Conservation (phyloP, 2,113 vertebrate genomes). For the Pangasianodon hypophthalmus region DNA sequence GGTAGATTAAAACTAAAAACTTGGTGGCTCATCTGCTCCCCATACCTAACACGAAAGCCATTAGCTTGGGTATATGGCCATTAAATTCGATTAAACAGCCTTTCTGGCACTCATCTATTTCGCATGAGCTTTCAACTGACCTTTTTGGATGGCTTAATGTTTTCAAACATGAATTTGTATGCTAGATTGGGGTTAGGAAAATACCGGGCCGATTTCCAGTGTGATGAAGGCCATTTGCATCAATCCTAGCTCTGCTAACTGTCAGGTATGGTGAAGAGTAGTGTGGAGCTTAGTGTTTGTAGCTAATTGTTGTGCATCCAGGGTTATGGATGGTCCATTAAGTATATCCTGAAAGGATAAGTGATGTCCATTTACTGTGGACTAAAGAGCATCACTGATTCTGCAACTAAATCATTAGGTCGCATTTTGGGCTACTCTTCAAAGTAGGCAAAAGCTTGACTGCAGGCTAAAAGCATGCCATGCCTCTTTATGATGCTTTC, state of each 20-base stretch:
- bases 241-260: slow-evolving; percentile 16
- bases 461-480: not conserved
- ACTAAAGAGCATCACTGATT: slow-evolving; percentile 34
- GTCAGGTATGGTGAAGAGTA: slow-evolving; percentile 18
- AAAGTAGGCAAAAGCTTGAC: slow-evolving; percentile 25
- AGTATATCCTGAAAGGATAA: slow-evolving; percentile 26
- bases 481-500: not conserved
- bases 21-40: slow-evolving; percentile 11
- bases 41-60: slow-evolving; percentile 24
- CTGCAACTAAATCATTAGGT: slow-evolving; percentile 34
- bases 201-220: slow-evolving; percentile 25
- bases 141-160: slow-evolving; percentile 48
- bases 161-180: slow-evolving; percentile 51
- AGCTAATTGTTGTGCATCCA: slow-evolving; percentile 40
- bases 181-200: slow-evolving; percentile 39
- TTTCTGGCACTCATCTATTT: slow-evolving; percentile 48
- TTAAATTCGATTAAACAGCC: slow-evolving; percentile 46
- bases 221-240: slow-evolving; percentile 33
- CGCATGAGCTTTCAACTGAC: slow-evolving; percentile 43
- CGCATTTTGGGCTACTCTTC: slow-evolving; percentile 14
- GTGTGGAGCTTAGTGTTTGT: slow-evolving; percentile 31
- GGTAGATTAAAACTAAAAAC: slow-evolving; percentile 51
- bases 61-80: slow-evolving; percentile 40
- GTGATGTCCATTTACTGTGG: slow-evolving; percentile 42
- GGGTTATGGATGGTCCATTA: slow-evolving; percentile 46